Conservation (phyloP, 2,113 vertebrate species). For the Corydoras maculifer region DNA sequence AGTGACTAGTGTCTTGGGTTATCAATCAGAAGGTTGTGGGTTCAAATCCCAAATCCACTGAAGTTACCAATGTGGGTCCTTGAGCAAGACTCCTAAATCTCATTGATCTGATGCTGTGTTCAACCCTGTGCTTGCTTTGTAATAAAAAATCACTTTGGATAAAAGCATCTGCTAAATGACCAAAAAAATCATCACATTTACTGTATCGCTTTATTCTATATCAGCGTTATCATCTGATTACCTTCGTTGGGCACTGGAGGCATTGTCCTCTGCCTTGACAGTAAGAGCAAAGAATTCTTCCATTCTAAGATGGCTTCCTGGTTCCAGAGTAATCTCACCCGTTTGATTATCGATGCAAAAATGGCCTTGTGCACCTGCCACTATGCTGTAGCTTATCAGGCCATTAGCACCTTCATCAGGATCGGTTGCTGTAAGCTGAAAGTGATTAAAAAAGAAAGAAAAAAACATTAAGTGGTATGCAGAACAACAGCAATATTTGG, state of each 20-base stretch:
- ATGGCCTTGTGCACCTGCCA: slow-evolving; percentile 78
- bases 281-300: slow-evolving; percentile 81
- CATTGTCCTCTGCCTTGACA: slow-evolving; percentile 79
- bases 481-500: no score
- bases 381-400: slow-evolving; percentile 76
- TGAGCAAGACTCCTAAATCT: no score
- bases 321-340: slow-evolving; percentile 76
- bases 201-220: not conserved
- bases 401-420: slow-evolving; percentile 85
- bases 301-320: slow-evolving; percentile 63
- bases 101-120: no score
- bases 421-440: slow-evolving; percentile 83
- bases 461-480: no score
- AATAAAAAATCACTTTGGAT: no score
- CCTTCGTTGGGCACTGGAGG: slow-evolving; percentile 75
- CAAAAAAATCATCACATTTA: not conserved
- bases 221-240: slow-evolving; percentile 46
- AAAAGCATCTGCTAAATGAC: no score
- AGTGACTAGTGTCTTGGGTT: no score
- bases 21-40: no score
- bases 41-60: no score
- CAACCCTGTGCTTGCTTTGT: no score
- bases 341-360: slow-evolving; percentile 76
- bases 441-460: slow-evolving; percentile 8
- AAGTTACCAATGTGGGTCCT: no score